Conservation (phyloP, 1,140 invertebrate species). For the Drosophila truncata region DNA sequence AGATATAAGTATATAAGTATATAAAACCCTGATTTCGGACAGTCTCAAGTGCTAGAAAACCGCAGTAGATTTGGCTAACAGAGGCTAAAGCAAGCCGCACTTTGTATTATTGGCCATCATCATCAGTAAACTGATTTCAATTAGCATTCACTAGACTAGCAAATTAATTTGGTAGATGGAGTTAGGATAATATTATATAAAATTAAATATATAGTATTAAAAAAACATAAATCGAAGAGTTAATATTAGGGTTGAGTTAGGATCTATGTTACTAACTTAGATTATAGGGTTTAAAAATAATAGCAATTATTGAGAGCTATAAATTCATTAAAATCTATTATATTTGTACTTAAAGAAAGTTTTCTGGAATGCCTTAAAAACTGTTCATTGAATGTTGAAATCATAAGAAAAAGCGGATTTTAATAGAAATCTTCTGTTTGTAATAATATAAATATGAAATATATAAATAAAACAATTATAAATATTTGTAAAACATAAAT, state of each 20-base stretch:
- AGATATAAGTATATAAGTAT: neutral
- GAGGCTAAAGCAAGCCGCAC: neutral
- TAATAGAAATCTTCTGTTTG: neutral
- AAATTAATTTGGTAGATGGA: constrained; percentile 4
- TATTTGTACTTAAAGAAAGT: neutral
- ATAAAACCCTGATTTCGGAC: neutral
- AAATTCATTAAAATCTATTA: neutral
- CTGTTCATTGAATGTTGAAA: neutral
- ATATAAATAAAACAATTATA: neutral
- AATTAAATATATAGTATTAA: no score
- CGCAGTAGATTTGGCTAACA: constrained; percentile 6
- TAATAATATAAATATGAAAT: neutral
- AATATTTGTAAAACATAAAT: neutral
- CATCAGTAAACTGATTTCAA: neutral
- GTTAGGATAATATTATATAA: neutral
- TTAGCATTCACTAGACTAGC: neutral
- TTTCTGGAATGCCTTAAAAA: neutral
- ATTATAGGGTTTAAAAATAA: neutral
- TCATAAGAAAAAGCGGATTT: neutral
- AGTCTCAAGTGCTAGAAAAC: constrained; percentile 6
- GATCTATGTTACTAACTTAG: neutral
- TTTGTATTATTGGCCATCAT: constrained; percentile 1
- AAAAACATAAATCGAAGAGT: neutral
- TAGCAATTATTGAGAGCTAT: neutral
- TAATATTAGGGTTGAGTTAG: neutral